These are phyloP conservation scores for Danio aesculapii DNA, from an alignment of 2,797 vertebrate genomes.

Conservation along the genomic window DNA sequence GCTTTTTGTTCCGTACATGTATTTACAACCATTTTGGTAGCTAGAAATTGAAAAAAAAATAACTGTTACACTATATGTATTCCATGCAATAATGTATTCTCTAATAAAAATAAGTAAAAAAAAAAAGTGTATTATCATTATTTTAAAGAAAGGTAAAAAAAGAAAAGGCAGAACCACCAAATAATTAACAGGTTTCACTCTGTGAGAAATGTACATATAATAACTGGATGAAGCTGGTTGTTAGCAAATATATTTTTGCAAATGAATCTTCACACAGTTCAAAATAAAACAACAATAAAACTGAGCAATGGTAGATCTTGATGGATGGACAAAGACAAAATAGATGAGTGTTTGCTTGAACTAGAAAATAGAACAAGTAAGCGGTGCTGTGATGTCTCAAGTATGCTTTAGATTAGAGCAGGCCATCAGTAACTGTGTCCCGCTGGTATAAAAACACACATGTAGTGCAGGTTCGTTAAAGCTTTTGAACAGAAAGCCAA, in stretches of 20 bases:
- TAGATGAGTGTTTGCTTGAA: slow-evolving; percentile 13
- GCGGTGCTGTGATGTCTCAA: background rate
- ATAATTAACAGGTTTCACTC: no score
- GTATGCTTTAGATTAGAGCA: slow-evolving; percentile 23
- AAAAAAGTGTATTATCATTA: no score
- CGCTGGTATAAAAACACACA: slow-evolving; percentile 19
- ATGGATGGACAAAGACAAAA: background rate
- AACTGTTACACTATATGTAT: no score
- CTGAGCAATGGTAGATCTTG: slow-evolving; percentile 3
- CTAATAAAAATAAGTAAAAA: no score
- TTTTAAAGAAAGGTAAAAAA: no score
- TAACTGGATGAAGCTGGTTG: background rate
- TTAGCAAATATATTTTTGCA: background rate
- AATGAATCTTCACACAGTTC: background rate
- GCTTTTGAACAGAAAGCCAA: slow-evolving; percentile 22
- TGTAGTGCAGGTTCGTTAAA: background rate
- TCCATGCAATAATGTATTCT: no score
- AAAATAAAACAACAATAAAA: background rate
- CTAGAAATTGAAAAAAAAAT: no score
- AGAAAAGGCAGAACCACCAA: no score
- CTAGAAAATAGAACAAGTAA: slow-evolving; percentile 9
- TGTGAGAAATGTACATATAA: no score
- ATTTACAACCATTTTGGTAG: no score
- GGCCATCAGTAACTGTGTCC: slow-evolving; percentile 31
- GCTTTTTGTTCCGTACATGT: no score